Evolutionary conservation across 2,797 vertebrate species (phyloP).

Genomic region (Erethizon dorsatum): DNA sequence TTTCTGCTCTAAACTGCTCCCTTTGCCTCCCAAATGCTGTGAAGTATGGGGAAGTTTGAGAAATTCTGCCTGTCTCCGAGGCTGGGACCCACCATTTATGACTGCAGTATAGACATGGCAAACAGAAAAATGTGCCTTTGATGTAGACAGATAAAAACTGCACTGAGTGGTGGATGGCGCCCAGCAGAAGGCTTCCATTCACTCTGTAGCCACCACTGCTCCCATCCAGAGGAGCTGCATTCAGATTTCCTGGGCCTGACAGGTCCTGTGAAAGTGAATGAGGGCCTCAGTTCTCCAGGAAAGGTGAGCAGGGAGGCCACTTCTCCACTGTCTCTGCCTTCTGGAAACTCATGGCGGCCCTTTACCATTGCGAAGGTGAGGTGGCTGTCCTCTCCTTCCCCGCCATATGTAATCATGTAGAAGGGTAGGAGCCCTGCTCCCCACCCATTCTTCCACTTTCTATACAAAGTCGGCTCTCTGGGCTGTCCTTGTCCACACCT

Average conservation of each 20-base stretch:
- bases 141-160: neutral
- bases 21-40: neutral
- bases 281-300: neutral
- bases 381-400: accelerated
- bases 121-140: too few relatives aligned
- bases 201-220: neutral
- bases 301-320: neutral
- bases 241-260: neutral
- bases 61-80: neutral
- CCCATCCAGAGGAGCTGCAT: neutral
- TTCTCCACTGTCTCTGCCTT: neutral
- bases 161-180: neutral
- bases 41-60: neutral
- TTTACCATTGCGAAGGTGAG: neutral
- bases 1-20: neutral
- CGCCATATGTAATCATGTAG: neutral
- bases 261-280: neutral
- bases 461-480: neutral
- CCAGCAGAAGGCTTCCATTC: neutral
- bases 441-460: neutral
- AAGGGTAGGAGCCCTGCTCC: neutral
- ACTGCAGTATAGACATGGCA: neutral
- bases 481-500: neutral
- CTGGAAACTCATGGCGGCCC: neutral
- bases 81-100: neutral